Evolutionary conservation across 1,140 invertebrate species (phyloP).

Genomic region (Prorops nasuta): DNA sequence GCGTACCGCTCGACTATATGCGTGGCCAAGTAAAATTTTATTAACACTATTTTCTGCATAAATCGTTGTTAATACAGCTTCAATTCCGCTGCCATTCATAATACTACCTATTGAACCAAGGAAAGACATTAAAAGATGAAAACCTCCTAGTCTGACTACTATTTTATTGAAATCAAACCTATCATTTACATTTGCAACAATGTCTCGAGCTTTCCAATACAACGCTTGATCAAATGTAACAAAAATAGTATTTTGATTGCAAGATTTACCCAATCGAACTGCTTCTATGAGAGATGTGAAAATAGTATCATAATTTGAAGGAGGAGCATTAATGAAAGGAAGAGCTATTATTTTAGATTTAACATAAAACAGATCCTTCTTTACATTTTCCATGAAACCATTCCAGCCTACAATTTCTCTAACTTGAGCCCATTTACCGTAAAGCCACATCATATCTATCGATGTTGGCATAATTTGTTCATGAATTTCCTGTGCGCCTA

Average conservation of each 20-base stretch:
- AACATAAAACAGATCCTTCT: constrained; percentile 7
- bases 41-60: constrained; percentile 41
- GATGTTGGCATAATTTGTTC: no score
- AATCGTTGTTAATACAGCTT: constrained; percentile 36
- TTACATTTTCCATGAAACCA: constrained; percentile 23
- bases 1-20: constrained; percentile 38
- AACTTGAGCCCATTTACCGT: constrained; percentile 7
- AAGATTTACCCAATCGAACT: constrained; percentile 7
- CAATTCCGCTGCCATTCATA: constrained; percentile 46
- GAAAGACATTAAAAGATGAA: constrained; percentile 46
- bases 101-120: constrained; percentile 46
- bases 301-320: constrained; percentile 20
- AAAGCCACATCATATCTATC: no score
- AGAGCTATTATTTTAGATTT: constrained; percentile 15
- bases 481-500: no score
- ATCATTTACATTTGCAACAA: constrained; percentile 13
- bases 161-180: constrained; percentile 19
- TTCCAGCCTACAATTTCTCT: constrained; percentile 16
- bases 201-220: constrained; percentile 24
- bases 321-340: constrained; percentile 18
- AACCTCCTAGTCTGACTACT: constrained; percentile 30
- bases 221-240: constrained; percentile 41
- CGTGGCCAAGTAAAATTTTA: constrained; percentile 44
- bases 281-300: constrained; percentile 16
- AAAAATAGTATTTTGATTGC: constrained; percentile 28